Base-by-base conservation (phyloP, 2,888 invertebrate species). In the Eilema caniola region DNA sequence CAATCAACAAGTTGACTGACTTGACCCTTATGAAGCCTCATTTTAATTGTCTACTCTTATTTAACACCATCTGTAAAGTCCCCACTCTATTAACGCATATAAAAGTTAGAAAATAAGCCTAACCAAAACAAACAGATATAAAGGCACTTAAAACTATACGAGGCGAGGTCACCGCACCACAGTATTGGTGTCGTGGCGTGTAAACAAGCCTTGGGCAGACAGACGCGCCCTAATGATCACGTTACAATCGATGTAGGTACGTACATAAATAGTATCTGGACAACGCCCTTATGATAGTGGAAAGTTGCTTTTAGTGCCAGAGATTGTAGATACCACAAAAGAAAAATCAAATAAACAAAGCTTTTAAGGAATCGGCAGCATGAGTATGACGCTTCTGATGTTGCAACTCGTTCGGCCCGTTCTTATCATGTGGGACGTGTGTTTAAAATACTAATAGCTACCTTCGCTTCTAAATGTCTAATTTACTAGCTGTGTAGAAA, bases 151-250 rank as follows among this genome's bases (percentile, higher is more conserved):
- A 77, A 81, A 81, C 59, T 69, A 72, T 73, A 81, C 66, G 71
- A 64, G 72, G 69, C 78, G 82, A 81, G 82, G 81, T 76, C 82
- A 64, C 66, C 82, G 77, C 75, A 78, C 81, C 69, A 75, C 67
- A 69, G 73, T 64, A 70, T 79, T 79, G 74, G 73, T 79, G 75
- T 75, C 73, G 79, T 76, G 75, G 65, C 67, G 72, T 75, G 72
- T 77, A 80, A 82, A 83, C 83, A 83, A 74, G 74, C 68, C 75
- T 73, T 75, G 75, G 73, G 69, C 73, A 71, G 76, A 66, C 71
- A 67, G 83, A 77, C 83, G 80, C 82, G 69, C 83, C 83, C 77
- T 79, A 76, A 77, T 80, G 83, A 82, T 83, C 82, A 74, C 72
- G 66, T 83, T 83, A 79, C 83, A 83, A 83, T 83, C 83, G 76